Evolutionary conservation across 2,797 vertebrate genomes (phyloP).

Genomic region (Myotis findleyi): DNA sequence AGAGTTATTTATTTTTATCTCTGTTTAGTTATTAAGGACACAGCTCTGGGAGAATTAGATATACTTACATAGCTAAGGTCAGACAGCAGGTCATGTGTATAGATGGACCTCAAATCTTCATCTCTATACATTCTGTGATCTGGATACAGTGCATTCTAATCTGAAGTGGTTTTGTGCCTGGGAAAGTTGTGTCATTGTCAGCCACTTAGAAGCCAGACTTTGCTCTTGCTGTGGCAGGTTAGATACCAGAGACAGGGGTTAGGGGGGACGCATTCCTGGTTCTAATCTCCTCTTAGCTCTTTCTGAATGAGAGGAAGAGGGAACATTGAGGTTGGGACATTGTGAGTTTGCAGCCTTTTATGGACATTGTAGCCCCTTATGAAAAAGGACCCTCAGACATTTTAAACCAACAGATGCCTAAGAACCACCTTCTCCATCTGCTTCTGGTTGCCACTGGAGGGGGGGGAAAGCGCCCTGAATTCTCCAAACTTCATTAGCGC

Average conservation of each 20-base stretch:
- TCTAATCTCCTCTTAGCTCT: conserved; percentile 68
- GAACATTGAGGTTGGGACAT: not conserved
- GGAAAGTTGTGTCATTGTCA: conserved; percentile 28
- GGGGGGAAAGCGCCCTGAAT: not conserved
- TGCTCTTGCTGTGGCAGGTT: conserved; percentile 32
- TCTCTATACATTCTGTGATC: not conserved
- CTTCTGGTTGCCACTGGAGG: not conserved
- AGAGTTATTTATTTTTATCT: not conserved
- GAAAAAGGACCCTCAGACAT: conserved; percentile 60
- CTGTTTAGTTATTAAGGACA: conserved; percentile 48
- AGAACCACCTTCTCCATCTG: conserved; percentile 47
- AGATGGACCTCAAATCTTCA: not conserved
- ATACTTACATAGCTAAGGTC: conserved; percentile 27
- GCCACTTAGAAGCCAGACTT: conserved; percentile 48
- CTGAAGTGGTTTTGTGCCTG: conserved; percentile 58
- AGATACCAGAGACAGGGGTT: conserved; percentile 39
- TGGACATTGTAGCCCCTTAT: conserved; percentile 58
- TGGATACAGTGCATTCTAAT: conserved; percentile 52
- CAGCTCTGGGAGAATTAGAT: conserved; percentile 35
- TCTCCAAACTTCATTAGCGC: conserved; percentile 58
- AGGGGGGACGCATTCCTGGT: conserved; percentile 61
- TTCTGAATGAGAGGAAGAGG: conserved; percentile 40
- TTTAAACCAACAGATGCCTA: conserved; percentile 49
- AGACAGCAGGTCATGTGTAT: not conserved
- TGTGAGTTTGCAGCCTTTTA: conserved; percentile 64